Evolutionary conservation across 2,888 invertebrate species (phyloP).

Genomic region (Vandiemenella viatica): DNA sequence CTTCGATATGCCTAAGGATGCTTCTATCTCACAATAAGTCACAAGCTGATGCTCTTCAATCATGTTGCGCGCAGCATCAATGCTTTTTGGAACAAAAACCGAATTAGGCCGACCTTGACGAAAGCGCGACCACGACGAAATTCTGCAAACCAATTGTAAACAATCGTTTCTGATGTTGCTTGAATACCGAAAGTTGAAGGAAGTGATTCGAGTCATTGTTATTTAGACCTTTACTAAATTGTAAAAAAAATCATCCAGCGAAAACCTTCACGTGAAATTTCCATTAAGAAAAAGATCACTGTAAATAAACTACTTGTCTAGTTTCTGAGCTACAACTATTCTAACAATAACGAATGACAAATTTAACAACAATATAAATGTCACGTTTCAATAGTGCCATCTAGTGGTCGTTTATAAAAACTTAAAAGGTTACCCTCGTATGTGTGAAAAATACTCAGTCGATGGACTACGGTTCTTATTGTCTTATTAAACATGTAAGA

Average conservation of each 20-base stretch:
- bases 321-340: background rate
- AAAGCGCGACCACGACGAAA: background rate
- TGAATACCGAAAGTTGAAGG: no score
- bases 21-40: background rate
- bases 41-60: background rate
- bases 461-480: no score
- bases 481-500: no score
- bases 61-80: background rate
- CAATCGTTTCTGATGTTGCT: background rate
- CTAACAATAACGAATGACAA: background rate
- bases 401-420: no score
- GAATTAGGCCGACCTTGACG: background rate
- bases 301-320: background rate
- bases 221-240: background rate
- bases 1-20: background rate
- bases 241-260: background rate
- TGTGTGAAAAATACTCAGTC: no score
- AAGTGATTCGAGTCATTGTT: background rate
- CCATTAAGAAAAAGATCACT: background rate
- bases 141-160: background rate
- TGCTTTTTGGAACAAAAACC: background rate
- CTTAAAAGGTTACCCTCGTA: no score
- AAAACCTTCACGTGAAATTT: background rate
- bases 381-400: no score
- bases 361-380: no score